Evolutionary conservation across 2,888 invertebrate species (phyloP), one percentile per base, ranked within the genome.

Genomic region (Cheilosia grossa): DNA sequence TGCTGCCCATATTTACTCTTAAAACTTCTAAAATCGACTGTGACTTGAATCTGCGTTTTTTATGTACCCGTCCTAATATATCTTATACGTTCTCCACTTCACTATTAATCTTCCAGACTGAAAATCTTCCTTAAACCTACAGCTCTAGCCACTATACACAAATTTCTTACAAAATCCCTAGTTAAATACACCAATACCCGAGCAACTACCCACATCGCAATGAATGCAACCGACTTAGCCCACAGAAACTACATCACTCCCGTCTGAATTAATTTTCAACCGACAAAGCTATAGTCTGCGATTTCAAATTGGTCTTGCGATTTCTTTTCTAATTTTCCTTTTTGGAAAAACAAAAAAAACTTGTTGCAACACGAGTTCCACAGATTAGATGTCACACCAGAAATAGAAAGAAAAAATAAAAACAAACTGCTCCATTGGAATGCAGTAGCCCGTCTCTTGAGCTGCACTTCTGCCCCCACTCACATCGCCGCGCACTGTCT

Each of bases 321-420:
- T 42, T 17, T 67, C 30, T 30, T 53, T 53, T 13, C 1, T 30
- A 4, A 3, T 40, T 24, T 66, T 53, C n/a, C n/a, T 51, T n/a
- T 37, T 24, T 27, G 15, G 13, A 30, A 0, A 67, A n/a, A n/a
- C n/a, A n/a, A 82, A 82, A 72, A 74, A 82, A 82, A 72, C 66
- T 47, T 78, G 66, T 78, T 79, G 73, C 69, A 83, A 79, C 74
- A 75, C 83, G 56, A 80, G 83, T 80, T 80, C 49, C 66, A 49
- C 80, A 85, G 83, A 85, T 85, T 80, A 85, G 83, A 85, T 85
- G 83, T 80, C 80, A 85, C 80, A 72, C 74, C 80, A 85, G 66
- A 80, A 75, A 75, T 75, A 85, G 75, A 75, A 59, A 30, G 19
- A 59, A 54, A 72, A 61, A 59, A 59, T 47, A 40, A 72, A 40